Base-by-base conservation (phyloP, 2,113 vertebrate genomes). In the Thinocorus orbignyianus region DNA sequence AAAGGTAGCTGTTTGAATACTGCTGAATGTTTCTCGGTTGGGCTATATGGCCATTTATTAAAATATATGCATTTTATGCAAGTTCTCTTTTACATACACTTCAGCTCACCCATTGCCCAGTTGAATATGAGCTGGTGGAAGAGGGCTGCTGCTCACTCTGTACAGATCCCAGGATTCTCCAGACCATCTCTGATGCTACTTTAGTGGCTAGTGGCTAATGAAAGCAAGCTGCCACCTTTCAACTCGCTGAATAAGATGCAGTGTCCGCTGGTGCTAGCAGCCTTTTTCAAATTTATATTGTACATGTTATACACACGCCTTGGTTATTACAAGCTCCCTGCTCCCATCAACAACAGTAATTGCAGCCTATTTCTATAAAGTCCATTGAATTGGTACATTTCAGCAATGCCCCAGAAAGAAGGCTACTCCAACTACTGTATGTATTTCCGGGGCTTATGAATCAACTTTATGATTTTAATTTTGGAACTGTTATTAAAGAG, bases 391-490 rank as follows among this genome's bases (percentile, higher is more conserved):
- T 94, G 95, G 81, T 91, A 82, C 35, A 57, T 79, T 96, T 79
- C 83, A 97, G 86, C 97, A 97, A 76, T 62, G 87, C 42, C 68
- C 90, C 91, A 65, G 80, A 96, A 97, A 84, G 52, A 90, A 86
- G 81, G 88, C 57, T 91, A 94, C 88, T 95, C 37, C 84, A 91
- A 81, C 62, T 65, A 95, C 81, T 52, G 31, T 95, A 93, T 95
- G 89, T 96, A 95, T 96, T 95, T 92, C 90, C 92, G 76, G 81
- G 78, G 86, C 93, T 96, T 97, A 97, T 98, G 95, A 98, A 98
- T 97, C 80, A 96, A 96, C 81, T 98, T 97, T 97, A 98, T 93
- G 96, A 94, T 95, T 96, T 95, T 94, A 97, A 98, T 97, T 98
- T 98, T 93, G 91, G 52, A 92, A 71, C 81, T 95, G 95, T 97